These are phyloP conservation scores for Philaenus spumarius DNA, from an alignment of 1,140 invertebrate genomes.

Conservation along the genomic window DNA sequence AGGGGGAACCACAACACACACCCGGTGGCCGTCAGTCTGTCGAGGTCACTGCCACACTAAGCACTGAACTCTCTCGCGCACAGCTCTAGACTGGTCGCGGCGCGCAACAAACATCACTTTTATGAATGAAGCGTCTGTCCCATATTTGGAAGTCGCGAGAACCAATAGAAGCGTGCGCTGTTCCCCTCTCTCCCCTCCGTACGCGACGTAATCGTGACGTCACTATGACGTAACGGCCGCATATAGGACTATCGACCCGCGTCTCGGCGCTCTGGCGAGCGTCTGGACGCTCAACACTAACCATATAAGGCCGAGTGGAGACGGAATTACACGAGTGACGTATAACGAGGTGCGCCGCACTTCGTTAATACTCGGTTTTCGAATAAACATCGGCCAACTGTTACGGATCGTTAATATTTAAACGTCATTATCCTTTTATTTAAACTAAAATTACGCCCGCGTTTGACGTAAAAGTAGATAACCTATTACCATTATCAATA, in stretches of 20 bases:
- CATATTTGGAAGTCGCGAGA: conserved; percentile 48
- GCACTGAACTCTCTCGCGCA: conserved; percentile 31
- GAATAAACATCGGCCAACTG: background rate
- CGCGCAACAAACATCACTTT: conserved; percentile 47
- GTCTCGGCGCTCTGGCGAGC: conserved; percentile 22
- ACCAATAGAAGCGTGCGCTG: conserved; percentile 45
- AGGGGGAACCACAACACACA: conserved; percentile 21
- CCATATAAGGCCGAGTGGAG: background rate
- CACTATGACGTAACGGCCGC: conserved; percentile 10
- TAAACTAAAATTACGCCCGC: background rate
- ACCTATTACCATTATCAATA: no score
- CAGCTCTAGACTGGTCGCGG: conserved; percentile 38
- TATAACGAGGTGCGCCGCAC: background rate
- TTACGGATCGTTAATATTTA: background rate
- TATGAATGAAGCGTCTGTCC: conserved; percentile 58
- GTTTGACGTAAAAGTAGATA: background rate
- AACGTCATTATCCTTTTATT: background rate
- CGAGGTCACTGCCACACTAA: conserved; percentile 13
- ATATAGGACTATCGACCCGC: conserved; percentile 5
- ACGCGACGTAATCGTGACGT: conserved; percentile 25
- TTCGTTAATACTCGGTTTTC: background rate
- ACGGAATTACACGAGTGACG: background rate
- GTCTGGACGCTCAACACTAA: background rate
- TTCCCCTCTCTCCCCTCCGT: conserved; percentile 23
- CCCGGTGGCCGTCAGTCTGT: conserved; percentile 15